These are phyloP conservation scores for Brachionus plicatilis DNA, from an alignment of 1,140 invertebrate genomes.

Conservation along the genomic window DNA sequence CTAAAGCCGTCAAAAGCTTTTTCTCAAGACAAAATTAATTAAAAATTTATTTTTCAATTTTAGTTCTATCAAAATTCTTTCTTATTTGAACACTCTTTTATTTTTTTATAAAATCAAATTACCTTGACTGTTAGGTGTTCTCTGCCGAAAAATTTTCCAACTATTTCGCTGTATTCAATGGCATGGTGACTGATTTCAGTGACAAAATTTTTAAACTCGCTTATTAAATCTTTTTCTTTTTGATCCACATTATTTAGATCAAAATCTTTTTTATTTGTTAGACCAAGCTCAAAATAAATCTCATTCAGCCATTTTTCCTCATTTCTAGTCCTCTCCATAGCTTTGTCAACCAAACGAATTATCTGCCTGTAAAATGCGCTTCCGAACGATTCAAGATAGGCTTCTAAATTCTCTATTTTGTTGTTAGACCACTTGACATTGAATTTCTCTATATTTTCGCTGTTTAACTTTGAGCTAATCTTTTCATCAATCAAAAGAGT, in stretches of 20 bases:
- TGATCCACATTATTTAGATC: neutral
- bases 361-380: constrained; percentile 79
- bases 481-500: constrained; percentile 80
- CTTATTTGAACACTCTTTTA: too few relatives aligned
- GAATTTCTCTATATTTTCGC: neutral
- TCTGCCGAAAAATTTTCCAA: constrained; percentile 87
- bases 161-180: constrained; percentile 91
- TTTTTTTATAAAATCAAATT: constrained; percentile 42
- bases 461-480: constrained; percentile 58
- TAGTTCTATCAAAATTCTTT: too few relatives aligned
- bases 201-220: constrained; percentile 44
- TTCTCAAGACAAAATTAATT: too few relatives aligned
- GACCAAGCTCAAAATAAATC: neutral
- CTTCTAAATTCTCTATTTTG: neutral
- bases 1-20: too few relatives aligned
- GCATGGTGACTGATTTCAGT: constrained; percentile 92
- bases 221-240: neutral
- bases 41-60: too few relatives aligned
- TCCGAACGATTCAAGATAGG: constrained; percentile 82
- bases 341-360: constrained; percentile 42
- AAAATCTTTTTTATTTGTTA: neutral
- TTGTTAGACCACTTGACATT: neutral
- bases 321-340: constrained; percentile 65
- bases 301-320: constrained; percentile 66
- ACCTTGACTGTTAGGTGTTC: constrained; percentile 77